Evolutionary conservation across 2,113 vertebrate genomes (phyloP), one percentile per base, ranked within the genome.

Genomic region (Girardinichthys multiradiatus): DNA sequence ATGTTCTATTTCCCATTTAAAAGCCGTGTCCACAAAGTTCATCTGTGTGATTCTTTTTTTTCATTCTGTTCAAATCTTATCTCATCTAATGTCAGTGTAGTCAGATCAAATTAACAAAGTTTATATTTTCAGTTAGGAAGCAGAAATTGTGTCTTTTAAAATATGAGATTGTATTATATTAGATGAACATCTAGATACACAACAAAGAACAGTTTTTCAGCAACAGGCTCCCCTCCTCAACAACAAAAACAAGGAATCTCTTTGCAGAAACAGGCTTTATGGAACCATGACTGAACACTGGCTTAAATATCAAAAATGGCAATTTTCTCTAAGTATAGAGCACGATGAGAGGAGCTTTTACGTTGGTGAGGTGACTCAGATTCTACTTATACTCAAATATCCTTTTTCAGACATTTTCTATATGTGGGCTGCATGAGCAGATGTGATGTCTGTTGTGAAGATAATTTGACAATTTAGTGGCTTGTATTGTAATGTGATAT

Each of bases 391-490:
- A 67, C 57, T 60, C 15, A 17, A 58, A 14, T 35, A 57, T 30
- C 42, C 48, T 54, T 54, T 54, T n/a, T 54, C 21, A 54, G 62
- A 62, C 37, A 28, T 62, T 77, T 85, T 64, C 66, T 48, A 54
- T 57, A 77, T 70, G 78, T 65, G 57, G 69, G 42, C 68, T 65
- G 39, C 35, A 42, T 77, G 30, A 68, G 68, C 70, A 78, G 33
- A 79, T 85, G 63, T 77, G 70, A 62, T 69, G 64, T 68, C 76
- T 75, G 74, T 76, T 80, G 33, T 72, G 26, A 67, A 76, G 48
- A 68, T 51, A 64, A 82, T 73, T 74, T 64, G 54, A 62, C 70
- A 72, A 80, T 77, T 82, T 70, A 65, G 57, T 69, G 73, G 48
- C 76, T 29, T 15, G 57, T 82, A 14, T 72, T 39, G 35, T 59